Evolutionary conservation across 2,113 vertebrate genomes (phyloP).

Genomic region (Serilophus lunatus): DNA sequence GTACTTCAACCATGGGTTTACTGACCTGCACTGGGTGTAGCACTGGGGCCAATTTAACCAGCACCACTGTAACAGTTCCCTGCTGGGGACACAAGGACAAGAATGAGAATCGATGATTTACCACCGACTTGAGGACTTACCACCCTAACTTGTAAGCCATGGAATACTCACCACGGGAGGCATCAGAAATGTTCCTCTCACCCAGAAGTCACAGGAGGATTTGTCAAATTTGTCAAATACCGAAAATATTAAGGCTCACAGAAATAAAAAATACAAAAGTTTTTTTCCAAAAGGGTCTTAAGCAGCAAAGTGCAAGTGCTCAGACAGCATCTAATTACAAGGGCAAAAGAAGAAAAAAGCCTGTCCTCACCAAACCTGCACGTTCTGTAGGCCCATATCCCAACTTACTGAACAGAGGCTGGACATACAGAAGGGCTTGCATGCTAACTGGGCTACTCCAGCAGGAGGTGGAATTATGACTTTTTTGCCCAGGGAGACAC

Average conservation of each 20-base stretch:
- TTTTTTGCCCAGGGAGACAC: not conserved
- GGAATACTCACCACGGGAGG: not conserved
- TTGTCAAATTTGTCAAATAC: not conserved
- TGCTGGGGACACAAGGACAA: not conserved
- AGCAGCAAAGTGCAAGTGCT: not conserved
- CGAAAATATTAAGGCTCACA: not conserved
- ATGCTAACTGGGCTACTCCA: not conserved
- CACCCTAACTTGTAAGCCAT: rapidly evolving
- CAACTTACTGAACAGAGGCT: not conserved
- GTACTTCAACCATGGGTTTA: not conserved
- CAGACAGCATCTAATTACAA: not conserved
- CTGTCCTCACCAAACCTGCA: not conserved
- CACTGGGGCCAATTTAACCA: not conserved
- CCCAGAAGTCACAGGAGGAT: not conserved
- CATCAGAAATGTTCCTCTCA: not conserved
- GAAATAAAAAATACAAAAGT: not conserved
- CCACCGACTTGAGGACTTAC: not conserved
- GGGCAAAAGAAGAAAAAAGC: not conserved
- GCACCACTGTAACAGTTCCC: not conserved
- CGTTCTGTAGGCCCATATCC: not conserved
- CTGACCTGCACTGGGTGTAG: not conserved
- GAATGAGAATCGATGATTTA: not conserved
- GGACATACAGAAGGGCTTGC: not conserved
- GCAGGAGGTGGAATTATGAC: not conserved
- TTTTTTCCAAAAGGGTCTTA: not conserved